phyloP scores from a whole-genome alignment of 2,113 vertebrate genomes.

The Bagarius yarrelli region DNA sequence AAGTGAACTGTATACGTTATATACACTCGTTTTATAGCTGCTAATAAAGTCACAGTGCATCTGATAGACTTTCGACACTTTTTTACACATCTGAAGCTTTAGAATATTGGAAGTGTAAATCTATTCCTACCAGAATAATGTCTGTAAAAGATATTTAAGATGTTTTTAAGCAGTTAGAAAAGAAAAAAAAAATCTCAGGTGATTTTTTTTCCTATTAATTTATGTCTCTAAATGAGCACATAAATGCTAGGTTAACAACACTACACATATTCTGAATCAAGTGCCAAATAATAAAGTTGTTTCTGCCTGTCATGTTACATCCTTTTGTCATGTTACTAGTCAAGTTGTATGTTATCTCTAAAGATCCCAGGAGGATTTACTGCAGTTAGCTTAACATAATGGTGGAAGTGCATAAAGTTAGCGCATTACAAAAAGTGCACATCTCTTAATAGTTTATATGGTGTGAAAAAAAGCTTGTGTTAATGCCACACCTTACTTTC shows the following conservation, averaged over 20 bases:
- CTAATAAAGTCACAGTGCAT: neutral
- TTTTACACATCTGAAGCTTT: neutral
- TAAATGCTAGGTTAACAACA: neutral
- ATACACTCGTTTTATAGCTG: neutral
- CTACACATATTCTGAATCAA: neutral
- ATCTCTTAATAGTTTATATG: neutral
- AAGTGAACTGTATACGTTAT: neutral
- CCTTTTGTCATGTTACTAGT: neutral
- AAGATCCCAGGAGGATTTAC: neutral
- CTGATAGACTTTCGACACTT: neutral
- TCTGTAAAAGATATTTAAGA: neutral
- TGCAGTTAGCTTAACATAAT: neutral
- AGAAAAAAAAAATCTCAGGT: no score
- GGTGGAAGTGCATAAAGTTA: neutral
- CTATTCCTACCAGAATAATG: no score
- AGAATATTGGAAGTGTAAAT: no score
- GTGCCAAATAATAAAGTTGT: neutral
- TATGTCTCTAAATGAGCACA: neutral
- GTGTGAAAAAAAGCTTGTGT: neutral
- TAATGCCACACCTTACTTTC: neutral
- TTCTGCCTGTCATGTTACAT: neutral
- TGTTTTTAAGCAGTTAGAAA: neutral
- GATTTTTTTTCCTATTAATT: neutral
- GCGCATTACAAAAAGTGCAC: neutral
- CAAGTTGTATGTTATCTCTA: neutral